Evolutionary conservation across 2,888 invertebrate species (phyloP).

Genomic region (Mesochorus sp.): DNA sequence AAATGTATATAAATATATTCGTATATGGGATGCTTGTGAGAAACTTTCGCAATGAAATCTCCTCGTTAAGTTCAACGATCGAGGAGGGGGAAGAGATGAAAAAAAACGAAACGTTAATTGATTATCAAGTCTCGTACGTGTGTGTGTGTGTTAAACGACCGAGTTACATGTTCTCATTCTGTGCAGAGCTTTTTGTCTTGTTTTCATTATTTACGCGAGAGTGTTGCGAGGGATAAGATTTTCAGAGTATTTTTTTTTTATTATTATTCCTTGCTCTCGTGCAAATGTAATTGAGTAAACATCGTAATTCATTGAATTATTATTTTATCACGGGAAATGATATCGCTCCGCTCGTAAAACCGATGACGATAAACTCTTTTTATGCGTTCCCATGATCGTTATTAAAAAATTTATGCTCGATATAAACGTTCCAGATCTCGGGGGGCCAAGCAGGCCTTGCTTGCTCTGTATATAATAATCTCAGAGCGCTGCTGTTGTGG

Average conservation of each 20-base stretch:
- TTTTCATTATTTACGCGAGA: slow-evolving; percentile 6
- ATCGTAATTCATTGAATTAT: slow-evolving; percentile 43
- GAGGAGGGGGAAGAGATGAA: slow-evolving; percentile 16
- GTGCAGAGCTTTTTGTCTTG: not conserved
- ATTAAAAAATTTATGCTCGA: slow-evolving; percentile 25
- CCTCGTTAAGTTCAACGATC: slow-evolving; percentile 13
- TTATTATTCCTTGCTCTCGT: no score
- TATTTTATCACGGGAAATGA: slow-evolving; percentile 42
- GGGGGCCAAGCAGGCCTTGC: not conserved
- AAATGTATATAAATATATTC: no score
- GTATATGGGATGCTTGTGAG: not conserved
- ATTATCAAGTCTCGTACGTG: slow-evolving; percentile 11
- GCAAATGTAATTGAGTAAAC: slow-evolving; percentile 33
- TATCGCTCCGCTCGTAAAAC: slow-evolving; percentile 19
- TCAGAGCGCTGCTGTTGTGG: not conserved
- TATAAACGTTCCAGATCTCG: slow-evolving; percentile 1
- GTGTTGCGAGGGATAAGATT: slow-evolving; percentile 3
- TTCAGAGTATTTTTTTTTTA: not conserved
- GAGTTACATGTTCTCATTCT: slow-evolving; percentile 13
- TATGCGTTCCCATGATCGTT: slow-evolving; percentile 23
- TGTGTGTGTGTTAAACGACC: not conserved
- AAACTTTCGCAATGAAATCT: slow-evolving; percentile 8
- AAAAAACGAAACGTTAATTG: slow-evolving; percentile 33
- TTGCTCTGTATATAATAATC: no score
- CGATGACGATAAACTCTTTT: slow-evolving; percentile 31